Evolutionary conservation across 1,140 invertebrate genomes (phyloP).

Genomic region (Neodiprion lecontei): DNA sequence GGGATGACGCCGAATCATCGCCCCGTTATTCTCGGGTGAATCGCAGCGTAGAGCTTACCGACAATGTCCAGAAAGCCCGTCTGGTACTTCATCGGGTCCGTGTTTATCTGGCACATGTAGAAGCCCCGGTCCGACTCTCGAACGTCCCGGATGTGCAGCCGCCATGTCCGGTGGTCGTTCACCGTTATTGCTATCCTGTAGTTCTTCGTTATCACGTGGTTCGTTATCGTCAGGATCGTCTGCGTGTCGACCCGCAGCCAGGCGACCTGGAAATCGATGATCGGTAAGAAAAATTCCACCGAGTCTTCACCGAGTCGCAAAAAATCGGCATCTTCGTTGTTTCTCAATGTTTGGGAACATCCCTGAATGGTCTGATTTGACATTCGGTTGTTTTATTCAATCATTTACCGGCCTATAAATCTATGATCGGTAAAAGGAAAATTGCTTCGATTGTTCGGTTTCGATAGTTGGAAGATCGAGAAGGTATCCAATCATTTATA

Average conservation of each 20-base stretch:
- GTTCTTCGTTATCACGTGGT: conserved; percentile 89
- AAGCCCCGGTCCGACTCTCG: conserved; percentile 79
- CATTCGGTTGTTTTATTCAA: no score
- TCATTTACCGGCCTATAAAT: no score
- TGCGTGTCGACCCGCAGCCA: conserved; percentile 90
- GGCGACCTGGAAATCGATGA: conserved; percentile 71
- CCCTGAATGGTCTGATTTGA: no score
- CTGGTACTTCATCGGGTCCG: conserved; percentile 90
- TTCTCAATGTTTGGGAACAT: no score
- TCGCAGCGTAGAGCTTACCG: conserved; percentile 65
- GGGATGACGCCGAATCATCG: no score
- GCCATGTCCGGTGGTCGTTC: conserved; percentile 83
- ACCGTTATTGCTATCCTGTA: conserved; percentile 82
- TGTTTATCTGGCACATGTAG: conserved; percentile 92
- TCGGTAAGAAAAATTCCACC: no score
- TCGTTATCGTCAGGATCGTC: conserved; percentile 89
- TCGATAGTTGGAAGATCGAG: no score
- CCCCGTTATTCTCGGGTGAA: not conserved
- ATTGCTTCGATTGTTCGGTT: no score
- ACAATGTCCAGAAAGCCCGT: conserved; percentile 88
- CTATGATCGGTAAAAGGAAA: no score
- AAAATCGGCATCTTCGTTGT: no score
- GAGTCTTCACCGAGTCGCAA: no score
- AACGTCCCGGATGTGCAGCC: conserved; percentile 83
- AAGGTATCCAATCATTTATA: no score